Conservation (phyloP, 1,140 invertebrate genomes). For the Dreissena rostriformis region DNA sequence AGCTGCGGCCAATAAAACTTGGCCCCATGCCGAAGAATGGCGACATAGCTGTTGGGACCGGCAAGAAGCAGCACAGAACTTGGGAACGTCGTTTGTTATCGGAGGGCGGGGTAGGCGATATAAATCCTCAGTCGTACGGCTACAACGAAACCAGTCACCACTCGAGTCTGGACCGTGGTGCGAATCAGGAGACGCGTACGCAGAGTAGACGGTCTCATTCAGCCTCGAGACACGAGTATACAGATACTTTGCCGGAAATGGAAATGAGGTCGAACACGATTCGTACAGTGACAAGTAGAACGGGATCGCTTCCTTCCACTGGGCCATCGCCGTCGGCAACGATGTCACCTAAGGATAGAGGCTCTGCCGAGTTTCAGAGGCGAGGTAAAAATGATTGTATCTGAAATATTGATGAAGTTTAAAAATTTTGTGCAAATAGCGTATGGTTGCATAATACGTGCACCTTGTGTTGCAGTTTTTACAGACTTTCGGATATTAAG, state of each 20-base stretch:
- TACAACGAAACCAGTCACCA: not conserved
- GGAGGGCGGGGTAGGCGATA: constrained; percentile 20
- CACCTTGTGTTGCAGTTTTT: no score
- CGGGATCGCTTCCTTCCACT: constrained; percentile 7
- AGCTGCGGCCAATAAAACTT: constrained; percentile 50
- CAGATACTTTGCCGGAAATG: not conserved
- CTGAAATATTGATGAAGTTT: no score
- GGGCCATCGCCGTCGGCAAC: constrained; percentile 18
- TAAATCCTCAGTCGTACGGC: not conserved
- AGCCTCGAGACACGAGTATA: not conserved
- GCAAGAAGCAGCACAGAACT: not conserved
- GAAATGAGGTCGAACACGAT: constrained; percentile 32
- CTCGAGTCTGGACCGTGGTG: not conserved
- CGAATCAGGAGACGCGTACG: not conserved
- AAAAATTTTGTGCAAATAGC: no score
- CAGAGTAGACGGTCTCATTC: constrained; percentile 28
- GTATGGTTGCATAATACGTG: no score
- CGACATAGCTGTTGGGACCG: not conserved
- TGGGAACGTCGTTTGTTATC: constrained; percentile 47
- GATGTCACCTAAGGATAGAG: constrained; percentile 22
- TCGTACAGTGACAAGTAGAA: constrained; percentile 36
- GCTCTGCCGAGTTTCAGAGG: constrained; percentile 34
- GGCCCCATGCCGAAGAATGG: constrained; percentile 32
- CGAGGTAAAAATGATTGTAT: constrained; percentile 18
- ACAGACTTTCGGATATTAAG: no score